Percentiles rank a stretch among this genome's conserved stretches.
Conservation (phyloP, 2,888 invertebrate species). For the Pyrrhia umbra region DNA sequence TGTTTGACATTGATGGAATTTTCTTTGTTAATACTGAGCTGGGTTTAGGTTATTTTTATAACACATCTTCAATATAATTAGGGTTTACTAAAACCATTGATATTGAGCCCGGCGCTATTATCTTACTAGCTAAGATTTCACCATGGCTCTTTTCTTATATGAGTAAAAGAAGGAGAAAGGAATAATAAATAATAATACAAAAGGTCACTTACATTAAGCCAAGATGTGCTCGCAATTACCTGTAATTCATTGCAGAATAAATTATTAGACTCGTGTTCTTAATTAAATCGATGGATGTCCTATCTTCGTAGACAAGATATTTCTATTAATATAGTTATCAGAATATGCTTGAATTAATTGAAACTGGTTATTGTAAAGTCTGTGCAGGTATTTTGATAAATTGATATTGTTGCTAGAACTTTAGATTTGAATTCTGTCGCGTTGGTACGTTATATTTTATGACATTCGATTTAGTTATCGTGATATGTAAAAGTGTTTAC, state of each 20-base stretch:
- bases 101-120: not conserved
- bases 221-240: conserved; percentile 12
- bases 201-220: not conserved
- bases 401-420: too few species aligned
- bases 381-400: conserved; percentile 1
- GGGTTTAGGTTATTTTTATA: not conserved
- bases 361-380: conserved; percentile 11
- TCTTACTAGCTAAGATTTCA: too few species aligned
- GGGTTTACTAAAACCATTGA: not conserved
- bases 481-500: too few species aligned
- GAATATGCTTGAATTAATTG: conserved; percentile 38
- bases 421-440: too few species aligned
- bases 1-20: not conserved
- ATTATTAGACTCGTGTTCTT: conserved; percentile 30
- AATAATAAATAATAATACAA: not conserved
- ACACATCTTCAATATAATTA: not conserved
- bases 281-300: conserved; percentile 45
- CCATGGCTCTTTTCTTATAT: too few species aligned
- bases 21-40: not conserved
- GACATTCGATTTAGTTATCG: too few species aligned
- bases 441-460: too few species aligned
- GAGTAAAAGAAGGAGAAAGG: not conserved
- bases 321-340: conserved; percentile 48
- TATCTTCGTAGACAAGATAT: conserved; percentile 37
- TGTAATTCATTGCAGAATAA: conserved; percentile 36